Percentiles rank a stretch among this genome's conserved stretches.
phyloP scores from a whole-genome alignment of 2,113 vertebrate species.

The Gorsachius goisagi region DNA sequence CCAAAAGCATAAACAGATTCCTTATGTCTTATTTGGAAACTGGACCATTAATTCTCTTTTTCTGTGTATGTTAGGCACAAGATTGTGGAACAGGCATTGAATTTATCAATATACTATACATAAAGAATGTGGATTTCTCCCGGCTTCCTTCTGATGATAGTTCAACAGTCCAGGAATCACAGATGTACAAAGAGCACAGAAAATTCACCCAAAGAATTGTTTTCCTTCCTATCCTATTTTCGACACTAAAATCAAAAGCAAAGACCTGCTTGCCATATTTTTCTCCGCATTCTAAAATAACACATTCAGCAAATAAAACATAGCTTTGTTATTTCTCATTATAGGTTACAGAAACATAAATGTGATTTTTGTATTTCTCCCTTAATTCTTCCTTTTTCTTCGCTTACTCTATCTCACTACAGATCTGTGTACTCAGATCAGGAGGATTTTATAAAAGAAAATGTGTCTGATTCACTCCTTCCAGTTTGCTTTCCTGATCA shows the following conservation, averaged over 20 bases:
- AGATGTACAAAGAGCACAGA: neutral
- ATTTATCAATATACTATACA: neutral
- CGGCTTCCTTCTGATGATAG: neutral
- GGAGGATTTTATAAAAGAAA: neutral
- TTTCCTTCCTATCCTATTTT: neutral
- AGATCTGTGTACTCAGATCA: neutral
- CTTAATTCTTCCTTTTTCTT: neutral
- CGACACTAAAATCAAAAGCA: neutral
- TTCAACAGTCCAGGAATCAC: neutral
- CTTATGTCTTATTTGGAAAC: neutral
- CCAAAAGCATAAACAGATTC: conserved; percentile 7
- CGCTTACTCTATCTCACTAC: neutral
- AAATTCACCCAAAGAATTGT: neutral
- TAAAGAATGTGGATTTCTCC: neutral
- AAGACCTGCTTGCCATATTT: neutral
- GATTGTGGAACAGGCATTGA: neutral
- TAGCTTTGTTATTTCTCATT: neutral
- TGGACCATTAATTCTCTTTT: neutral
- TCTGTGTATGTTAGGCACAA: neutral
- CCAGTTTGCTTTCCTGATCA: neutral
- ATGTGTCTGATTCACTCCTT: neutral
- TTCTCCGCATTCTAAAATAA: neutral
- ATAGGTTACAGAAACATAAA: neutral
- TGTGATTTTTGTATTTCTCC: neutral
- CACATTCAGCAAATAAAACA: neutral